Conservation (phyloP, 2,888 invertebrate species). For the Rhamnusium bicolor region DNA sequence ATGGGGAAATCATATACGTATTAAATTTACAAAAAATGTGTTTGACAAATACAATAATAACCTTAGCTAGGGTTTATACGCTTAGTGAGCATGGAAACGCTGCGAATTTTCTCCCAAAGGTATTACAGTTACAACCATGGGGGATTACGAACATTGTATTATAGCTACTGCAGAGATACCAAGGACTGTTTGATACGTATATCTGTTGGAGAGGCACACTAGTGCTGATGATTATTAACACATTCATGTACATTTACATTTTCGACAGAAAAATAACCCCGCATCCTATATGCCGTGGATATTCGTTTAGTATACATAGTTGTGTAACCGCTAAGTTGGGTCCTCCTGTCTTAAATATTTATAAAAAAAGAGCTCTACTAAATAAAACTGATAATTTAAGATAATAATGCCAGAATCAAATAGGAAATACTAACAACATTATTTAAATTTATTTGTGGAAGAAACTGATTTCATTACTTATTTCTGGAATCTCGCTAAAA, state of each 20-base stretch:
- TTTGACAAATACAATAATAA: constrained; percentile 61
- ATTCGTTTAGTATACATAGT: too few relatives aligned
- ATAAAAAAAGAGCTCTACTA: too few relatives aligned
- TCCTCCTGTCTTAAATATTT: too few relatives aligned
- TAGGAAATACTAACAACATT: too few relatives aligned
- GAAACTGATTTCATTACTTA: too few relatives aligned
- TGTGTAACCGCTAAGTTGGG: too few relatives aligned
- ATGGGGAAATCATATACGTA: constrained; percentile 1
- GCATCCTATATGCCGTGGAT: too few relatives aligned
- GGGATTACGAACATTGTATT: constrained; percentile 65
- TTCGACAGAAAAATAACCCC: background rate
- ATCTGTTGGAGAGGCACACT: background rate
- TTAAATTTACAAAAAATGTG: constrained; percentile 48
- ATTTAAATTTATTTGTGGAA: too few relatives aligned
- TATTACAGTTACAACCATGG: constrained; percentile 59
- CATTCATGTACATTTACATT: background rate
- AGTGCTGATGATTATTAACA: background rate
- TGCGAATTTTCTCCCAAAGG: constrained; percentile 58
- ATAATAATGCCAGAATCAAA: too few relatives aligned
- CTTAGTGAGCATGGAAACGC: constrained; percentile 65
- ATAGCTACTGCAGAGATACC: constrained; percentile 52
- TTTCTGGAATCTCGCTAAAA: too few relatives aligned
- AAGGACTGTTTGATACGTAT: constrained; percentile 21
- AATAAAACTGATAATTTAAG: too few relatives aligned
- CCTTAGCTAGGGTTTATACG: constrained; percentile 62